These are phyloP conservation scores for Gambusia affinis DNA, from an alignment of 2,113 vertebrate genomes.

Conservation along the genomic window DNA sequence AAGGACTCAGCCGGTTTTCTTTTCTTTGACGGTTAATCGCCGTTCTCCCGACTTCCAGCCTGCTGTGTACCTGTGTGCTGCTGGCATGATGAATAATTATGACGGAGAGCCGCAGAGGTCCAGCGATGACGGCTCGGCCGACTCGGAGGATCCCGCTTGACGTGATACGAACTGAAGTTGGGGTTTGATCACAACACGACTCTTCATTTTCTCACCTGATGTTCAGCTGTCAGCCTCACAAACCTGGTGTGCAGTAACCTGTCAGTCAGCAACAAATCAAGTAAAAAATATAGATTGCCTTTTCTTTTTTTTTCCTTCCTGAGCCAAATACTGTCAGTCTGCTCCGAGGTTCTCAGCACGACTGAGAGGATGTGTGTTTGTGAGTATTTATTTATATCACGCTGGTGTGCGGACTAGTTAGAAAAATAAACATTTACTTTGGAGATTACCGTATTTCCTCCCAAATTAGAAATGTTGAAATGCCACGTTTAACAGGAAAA, in stretches of 20 bases:
- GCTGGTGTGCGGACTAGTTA: constrained; percentile 28
- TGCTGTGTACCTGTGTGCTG: constrained; percentile 18
- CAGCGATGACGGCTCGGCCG: neutral
- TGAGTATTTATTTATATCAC: constrained; percentile 51
- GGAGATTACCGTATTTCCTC: too few species aligned
- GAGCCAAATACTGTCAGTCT: constrained; percentile 38
- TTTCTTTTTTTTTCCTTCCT: constrained; percentile 10
- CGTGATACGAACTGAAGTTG: constrained; percentile 16
- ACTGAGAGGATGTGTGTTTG: constrained; percentile 30
- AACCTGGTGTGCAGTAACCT: constrained; percentile 28
- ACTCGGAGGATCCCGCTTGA: constrained; percentile 1
- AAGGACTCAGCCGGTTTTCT: constrained; percentile 2
- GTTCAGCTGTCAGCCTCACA: constrained; percentile 21
- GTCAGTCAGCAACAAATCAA: constrained; percentile 42
- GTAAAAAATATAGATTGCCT: constrained; percentile 23
- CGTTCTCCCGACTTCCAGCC: constrained; percentile 35
- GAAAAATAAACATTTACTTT: too few species aligned
- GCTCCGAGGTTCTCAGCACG: constrained; percentile 34
- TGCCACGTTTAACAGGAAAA: too few species aligned
- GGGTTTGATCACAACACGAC: constrained; percentile 47
- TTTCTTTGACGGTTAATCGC: constrained; percentile 34
- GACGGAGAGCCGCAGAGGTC: constrained; percentile 12
- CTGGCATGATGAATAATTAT: constrained; percentile 52
- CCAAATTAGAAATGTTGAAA: too few species aligned
- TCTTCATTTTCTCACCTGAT: constrained; percentile 28